Evolutionary conservation across 2,113 vertebrate genomes (phyloP).

Genomic region (Micronycteris hirsuta): DNA sequence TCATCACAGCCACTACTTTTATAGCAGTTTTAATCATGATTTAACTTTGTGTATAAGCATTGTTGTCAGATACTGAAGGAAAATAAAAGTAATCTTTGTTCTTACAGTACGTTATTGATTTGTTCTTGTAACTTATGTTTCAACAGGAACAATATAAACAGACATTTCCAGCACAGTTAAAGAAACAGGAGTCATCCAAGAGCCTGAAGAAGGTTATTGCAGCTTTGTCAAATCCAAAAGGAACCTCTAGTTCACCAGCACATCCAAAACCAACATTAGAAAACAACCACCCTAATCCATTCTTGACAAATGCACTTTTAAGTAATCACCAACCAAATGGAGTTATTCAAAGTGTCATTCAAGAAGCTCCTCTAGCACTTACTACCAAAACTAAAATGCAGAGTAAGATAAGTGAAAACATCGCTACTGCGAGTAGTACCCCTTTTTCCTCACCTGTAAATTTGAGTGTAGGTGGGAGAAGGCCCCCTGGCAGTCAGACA

Average conservation of each 20-base stretch:
- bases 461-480: slow-evolving; percentile 86
- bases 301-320: slow-evolving; percentile 94
- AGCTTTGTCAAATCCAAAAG: slow-evolving; percentile 82
- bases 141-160: slow-evolving; percentile 88
- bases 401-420: slow-evolving; percentile 79
- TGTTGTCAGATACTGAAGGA: background rate
- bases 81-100: slow-evolving; percentile 16
- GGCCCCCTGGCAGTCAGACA: slow-evolving; percentile 76
- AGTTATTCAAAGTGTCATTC: slow-evolving; percentile 86
- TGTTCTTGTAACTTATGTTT: slow-evolving; percentile 71
- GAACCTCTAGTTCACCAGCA: slow-evolving; percentile 83
- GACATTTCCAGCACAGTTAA: slow-evolving; percentile 84
- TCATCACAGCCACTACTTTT: background rate
- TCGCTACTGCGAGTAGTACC: slow-evolving; percentile 78
- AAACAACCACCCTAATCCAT: slow-evolving; percentile 88
- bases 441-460: slow-evolving; percentile 87
- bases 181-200: slow-evolving; percentile 86
- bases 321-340: slow-evolving; percentile 90
- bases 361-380: slow-evolving; percentile 94
- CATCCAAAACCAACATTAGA: slow-evolving; percentile 83
- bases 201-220: slow-evolving; percentile 88
- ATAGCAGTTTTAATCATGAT: background rate
- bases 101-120: slow-evolving; percentile 47
- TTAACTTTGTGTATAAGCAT: background rate
- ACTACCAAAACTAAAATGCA: slow-evolving; percentile 88